Conservation (phyloP, 2,797 vertebrate species). For the Enteromius fasciolatus region DNA sequence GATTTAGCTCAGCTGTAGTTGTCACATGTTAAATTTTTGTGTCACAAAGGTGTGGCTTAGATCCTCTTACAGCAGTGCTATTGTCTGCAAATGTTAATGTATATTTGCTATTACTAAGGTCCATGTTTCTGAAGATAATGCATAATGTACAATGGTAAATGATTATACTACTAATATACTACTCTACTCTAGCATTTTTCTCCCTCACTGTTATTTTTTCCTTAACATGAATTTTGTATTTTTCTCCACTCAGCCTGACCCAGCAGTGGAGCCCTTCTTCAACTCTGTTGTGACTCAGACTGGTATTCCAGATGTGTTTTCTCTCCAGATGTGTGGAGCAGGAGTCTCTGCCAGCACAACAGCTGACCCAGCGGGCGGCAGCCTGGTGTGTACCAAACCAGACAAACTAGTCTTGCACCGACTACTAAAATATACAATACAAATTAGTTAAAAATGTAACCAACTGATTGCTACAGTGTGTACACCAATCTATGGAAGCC, state of each 20-base stretch:
- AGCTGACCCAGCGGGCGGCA: constrained; percentile 83
- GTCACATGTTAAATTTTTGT: not conserved
- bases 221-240: not conserved
- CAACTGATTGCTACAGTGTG: not conserved
- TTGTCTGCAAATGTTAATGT: not conserved
- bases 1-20: not conserved
- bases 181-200: not conserved
- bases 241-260: constrained; percentile 82
- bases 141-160: not conserved
- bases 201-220: not conserved
- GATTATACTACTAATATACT: not conserved
- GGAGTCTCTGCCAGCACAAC: constrained; percentile 80
- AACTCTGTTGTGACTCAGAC: constrained; percentile 89
- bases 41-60: constrained; percentile 25
- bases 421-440: constrained; percentile 3
- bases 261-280: constrained; percentile 93
- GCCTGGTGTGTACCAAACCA: constrained; percentile 84
- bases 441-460: not conserved
- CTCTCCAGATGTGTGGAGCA: constrained; percentile 96
- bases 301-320: constrained; percentile 89
- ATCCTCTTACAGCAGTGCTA: not conserved
- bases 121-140: not conserved
- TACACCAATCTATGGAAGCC: not conserved
- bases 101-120: not conserved
- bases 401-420: not conserved